Conservation (phyloP, 2,888 invertebrate genomes). For the Polymixis lichenea region DNA sequence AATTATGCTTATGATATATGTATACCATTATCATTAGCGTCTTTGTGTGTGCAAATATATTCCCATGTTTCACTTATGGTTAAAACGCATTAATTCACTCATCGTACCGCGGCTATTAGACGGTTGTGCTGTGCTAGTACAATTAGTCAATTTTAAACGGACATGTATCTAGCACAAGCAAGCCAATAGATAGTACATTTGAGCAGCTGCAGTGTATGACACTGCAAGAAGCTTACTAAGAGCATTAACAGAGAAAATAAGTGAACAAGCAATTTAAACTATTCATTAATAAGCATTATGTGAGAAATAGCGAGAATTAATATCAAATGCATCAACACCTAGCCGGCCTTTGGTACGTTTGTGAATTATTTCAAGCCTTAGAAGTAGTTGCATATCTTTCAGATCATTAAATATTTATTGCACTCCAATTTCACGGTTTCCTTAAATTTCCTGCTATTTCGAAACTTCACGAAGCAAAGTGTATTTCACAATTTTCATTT, state of each 20-base stretch:
- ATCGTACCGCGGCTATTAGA: background rate
- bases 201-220: background rate
- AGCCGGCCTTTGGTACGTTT: background rate
- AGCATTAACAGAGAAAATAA: background rate
- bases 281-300: background rate
- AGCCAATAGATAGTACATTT: background rate
- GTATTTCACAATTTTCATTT: conserved; percentile 22
- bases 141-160: too few relatives aligned
- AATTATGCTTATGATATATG: too few relatives aligned
- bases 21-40: background rate
- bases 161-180: background rate
- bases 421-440: background rate
- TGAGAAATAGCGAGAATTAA: too few relatives aligned
- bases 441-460: background rate
- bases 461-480: conserved; percentile 1
- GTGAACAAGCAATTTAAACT: background rate
- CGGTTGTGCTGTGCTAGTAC: background rate
- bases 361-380: background rate
- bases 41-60: background rate
- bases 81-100: background rate
- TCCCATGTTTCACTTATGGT: background rate
- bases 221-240: background rate
- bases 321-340: background rate
- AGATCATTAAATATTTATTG: background rate
- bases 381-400: background rate